Percentiles rank a stretch among this genome's conserved stretches.
phyloP scores from a whole-genome alignment of 2,797 vertebrate species.

The Craterocephalus amniculus region DNA sequence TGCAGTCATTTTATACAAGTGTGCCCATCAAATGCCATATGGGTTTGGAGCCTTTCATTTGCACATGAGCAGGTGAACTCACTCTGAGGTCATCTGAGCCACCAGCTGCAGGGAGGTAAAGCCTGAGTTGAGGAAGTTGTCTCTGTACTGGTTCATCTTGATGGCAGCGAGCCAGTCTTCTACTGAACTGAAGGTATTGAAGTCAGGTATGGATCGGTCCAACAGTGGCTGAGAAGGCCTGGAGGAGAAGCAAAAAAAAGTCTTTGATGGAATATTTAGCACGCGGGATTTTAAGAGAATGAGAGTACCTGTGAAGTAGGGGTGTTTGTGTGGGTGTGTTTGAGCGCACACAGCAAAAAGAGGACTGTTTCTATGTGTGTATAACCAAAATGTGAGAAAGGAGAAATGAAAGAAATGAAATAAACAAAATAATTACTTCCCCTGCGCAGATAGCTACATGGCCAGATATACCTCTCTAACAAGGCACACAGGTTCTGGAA shows the following conservation, averaged over 20 bases:
- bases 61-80: slow-evolving; percentile 77
- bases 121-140: slow-evolving; percentile 96
- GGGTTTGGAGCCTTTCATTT: slow-evolving; percentile 26
- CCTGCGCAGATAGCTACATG: neutral
- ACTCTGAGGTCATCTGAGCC: slow-evolving; percentile 98
- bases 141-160: slow-evolving; percentile 99
- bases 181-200: slow-evolving; percentile 98
- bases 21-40: slow-evolving; percentile 48
- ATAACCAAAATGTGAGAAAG: slow-evolving; percentile 5
- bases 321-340: slow-evolving; percentile 16
- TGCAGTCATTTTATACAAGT: slow-evolving; percentile 42
- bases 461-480: neutral
- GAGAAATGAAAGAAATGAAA: neutral
- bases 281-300: slow-evolving; percentile 28
- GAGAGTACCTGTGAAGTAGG: slow-evolving; percentile 9
- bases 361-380: neutral
- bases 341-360: slow-evolving; percentile 3
- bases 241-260: slow-evolving; percentile 30
- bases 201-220: slow-evolving; percentile 97
- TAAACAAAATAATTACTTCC: neutral
- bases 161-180: slow-evolving; percentile 98
- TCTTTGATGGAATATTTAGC: slow-evolving; percentile 57
- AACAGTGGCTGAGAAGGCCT: slow-evolving; percentile 99
- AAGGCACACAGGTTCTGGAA: neutral
- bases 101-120: slow-evolving; percentile 97